Evolutionary conservation across 2,888 invertebrate species (phyloP).

Genomic region (Nudaria mundana): DNA sequence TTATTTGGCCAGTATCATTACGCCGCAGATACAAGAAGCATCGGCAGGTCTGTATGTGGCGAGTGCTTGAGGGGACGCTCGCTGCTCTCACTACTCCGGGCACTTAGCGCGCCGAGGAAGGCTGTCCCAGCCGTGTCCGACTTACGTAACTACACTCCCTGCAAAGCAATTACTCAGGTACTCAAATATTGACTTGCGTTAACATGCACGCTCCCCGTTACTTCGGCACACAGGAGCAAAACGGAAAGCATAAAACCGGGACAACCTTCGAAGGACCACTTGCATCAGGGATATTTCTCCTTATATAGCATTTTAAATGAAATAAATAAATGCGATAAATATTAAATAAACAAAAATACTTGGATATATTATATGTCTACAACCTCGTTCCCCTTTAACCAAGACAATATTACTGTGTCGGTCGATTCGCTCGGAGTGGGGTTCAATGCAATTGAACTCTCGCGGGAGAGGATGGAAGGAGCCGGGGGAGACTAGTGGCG

Average conservation of each 20-base stretch:
- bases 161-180: conserved; percentile 64
- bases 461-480: conserved; percentile 41
- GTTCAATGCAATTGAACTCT: conserved; percentile 74
- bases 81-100: conserved; percentile 43
- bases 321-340: conserved; percentile 79
- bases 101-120: conserved; percentile 58
- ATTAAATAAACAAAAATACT: conserved; percentile 71
- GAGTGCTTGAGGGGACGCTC: conserved; percentile 12
- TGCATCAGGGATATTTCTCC: conserved; percentile 58
- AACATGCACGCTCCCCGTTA: conserved; percentile 72
- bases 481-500: conserved; percentile 27
- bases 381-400: conserved; percentile 79
- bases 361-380: conserved; percentile 59
- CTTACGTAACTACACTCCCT: conserved; percentile 55
- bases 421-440: conserved; percentile 50
- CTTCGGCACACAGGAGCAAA: conserved; percentile 61
- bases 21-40: conserved; percentile 64
- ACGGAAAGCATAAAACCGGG: conserved; percentile 82
- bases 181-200: conserved; percentile 54
- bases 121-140: conserved; percentile 73
- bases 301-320: conserved; percentile 63
- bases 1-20: conserved; percentile 81
- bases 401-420: conserved; percentile 72
- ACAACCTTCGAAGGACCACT: conserved; percentile 82
- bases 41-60: conserved; percentile 42